Percentiles rank a stretch among this genome's conserved stretches.
Conservation (phyloP, 2,113 vertebrate genomes). For the Sprattus sprattus region DNA sequence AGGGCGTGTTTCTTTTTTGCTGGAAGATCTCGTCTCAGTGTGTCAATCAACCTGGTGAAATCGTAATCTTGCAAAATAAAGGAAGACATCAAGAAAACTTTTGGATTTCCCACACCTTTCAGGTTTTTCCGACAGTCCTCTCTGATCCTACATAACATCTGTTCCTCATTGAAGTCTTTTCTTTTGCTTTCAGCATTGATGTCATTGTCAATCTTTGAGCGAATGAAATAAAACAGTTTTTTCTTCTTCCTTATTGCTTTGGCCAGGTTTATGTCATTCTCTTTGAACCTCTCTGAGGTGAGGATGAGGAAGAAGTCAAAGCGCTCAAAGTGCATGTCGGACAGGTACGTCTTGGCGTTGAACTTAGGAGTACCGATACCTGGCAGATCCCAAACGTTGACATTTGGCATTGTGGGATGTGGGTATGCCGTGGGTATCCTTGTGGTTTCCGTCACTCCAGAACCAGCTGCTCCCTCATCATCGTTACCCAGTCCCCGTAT, state of each 20-base stretch:
- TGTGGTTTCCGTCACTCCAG: slow-evolving; percentile 69
- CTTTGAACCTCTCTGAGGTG: slow-evolving; percentile 59
- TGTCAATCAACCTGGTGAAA: slow-evolving; percentile 40
- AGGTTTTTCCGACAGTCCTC: slow-evolving; percentile 39
- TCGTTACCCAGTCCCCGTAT: slow-evolving; percentile 61
- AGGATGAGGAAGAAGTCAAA: slow-evolving; percentile 74
- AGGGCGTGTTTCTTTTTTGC: slow-evolving; percentile 50
- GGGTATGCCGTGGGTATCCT: slow-evolving; percentile 55
- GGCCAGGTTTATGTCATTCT: slow-evolving; percentile 62
- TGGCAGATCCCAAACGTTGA: slow-evolving; percentile 71
- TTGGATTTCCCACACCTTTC: slow-evolving; percentile 38
- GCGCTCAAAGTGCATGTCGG: slow-evolving; percentile 57
- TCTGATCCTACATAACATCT: slow-evolving; percentile 29
- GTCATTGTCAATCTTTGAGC: slow-evolving; percentile 49
- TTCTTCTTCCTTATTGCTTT: slow-evolving; percentile 54
- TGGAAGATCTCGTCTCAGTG: slow-evolving; percentile 42
- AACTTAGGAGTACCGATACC: slow-evolving; percentile 65
- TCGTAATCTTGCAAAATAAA: slow-evolving; percentile 43
- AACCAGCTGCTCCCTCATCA: slow-evolving; percentile 59
- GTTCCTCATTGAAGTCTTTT: slow-evolving; percentile 30
- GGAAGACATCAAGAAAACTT: slow-evolving; percentile 47
- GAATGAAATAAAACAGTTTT: slow-evolving; percentile 47
- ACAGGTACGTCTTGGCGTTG: slow-evolving; percentile 58
- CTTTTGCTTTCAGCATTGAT: slow-evolving; percentile 27
- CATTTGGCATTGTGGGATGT: slow-evolving; percentile 59